Base-by-base conservation (phyloP, 2,888 invertebrate genomes). In the Hypomecis atomaria region DNA sequence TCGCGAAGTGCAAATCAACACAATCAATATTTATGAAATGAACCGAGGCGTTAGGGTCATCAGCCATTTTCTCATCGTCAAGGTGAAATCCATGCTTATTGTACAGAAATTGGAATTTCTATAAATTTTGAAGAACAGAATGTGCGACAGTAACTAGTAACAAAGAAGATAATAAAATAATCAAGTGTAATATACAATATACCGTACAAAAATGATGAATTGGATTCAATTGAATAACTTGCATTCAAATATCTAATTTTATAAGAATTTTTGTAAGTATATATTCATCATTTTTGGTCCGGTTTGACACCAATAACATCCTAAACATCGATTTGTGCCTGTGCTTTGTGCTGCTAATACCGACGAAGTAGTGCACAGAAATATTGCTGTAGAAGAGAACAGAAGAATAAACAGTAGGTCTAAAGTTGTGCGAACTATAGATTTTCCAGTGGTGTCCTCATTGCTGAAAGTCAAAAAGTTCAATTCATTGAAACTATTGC, bases 31-130 rank as follows among this genome's bases (percentile, higher is more conserved):
- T 78, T 81, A 79, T 81, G 79, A 79, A 76, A 73, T 75, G 86
- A 86, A 84, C 85, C 84, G 85, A 90, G 88, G 89, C 88, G 89
- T 90, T 90, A 91, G 87, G 83, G 75, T 85, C 81, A 71, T 84
- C 87, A 90, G 89, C 88, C 89, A 86, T 83, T 82, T 78, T 78
- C 81, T 85, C 79, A 75, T 76, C 82, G 86, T 77, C 83, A 84
- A 80, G 65, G 79, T 79, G 79, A 89, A 90, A 79, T 84, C 83
- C 92, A 92, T 92, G 92, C 91, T 85, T 83, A 73, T 86, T 87
- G 83, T 90, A 92, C 92, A 92, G 85, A 87, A 84, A 88, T 87
- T 86, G 84, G 85, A 89, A 86, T 87, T 86, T 88, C 80, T 75
- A 79, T 76, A 71, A 73, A 73, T 67, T 72, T 75, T 76, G 76